A percentile compares a stretch with the other conserved stretches of the same genome.
phyloP scores from a whole-genome alignment of 2,888 invertebrate genomes.

The Leptinotarsa peninsularis region DNA sequence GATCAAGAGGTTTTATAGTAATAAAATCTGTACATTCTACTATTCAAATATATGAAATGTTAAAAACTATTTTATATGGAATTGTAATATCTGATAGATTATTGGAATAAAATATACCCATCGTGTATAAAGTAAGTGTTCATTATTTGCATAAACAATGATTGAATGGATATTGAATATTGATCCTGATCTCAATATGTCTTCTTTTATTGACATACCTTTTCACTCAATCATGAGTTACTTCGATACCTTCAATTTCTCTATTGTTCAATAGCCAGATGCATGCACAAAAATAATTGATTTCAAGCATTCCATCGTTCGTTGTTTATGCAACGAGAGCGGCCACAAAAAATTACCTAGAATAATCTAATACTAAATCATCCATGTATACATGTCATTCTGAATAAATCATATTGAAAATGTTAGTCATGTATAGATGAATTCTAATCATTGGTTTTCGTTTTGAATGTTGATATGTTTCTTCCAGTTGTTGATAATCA shows the following conservation, averaged over 20 bases:
- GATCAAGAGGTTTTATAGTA: neutral
- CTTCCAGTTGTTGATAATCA: slow-evolving; percentile 44
- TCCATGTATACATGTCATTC: slow-evolving; percentile 61
- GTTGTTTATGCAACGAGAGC: slow-evolving; percentile 32
- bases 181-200: too few relatives aligned
- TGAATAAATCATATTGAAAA: slow-evolving; percentile 49
- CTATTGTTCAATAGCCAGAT: too few relatives aligned
- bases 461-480: slow-evolving; percentile 33
- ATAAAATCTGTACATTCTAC: slow-evolving; percentile 34
- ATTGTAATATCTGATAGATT: slow-evolving; percentile 38
- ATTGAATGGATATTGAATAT: neutral
- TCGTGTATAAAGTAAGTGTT: slow-evolving; percentile 32
- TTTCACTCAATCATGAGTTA: too few relatives aligned
- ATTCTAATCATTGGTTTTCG: slow-evolving; percentile 28
- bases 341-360: slow-evolving; percentile 22
- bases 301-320: neutral
- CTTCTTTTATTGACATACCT: too few relatives aligned
- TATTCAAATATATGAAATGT: slow-evolving; percentile 36
- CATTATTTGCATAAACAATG: slow-evolving; percentile 34
- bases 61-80: slow-evolving; percentile 46
- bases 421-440: slow-evolving; percentile 46
- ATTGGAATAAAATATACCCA: slow-evolving; percentile 23
- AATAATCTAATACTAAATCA: slow-evolving; percentile 45
- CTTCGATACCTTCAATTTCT: too few relatives aligned
- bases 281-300: neutral